phyloP scores from a whole-genome alignment of 2,113 vertebrate genomes.

The Prietella phreatophila region DNA sequence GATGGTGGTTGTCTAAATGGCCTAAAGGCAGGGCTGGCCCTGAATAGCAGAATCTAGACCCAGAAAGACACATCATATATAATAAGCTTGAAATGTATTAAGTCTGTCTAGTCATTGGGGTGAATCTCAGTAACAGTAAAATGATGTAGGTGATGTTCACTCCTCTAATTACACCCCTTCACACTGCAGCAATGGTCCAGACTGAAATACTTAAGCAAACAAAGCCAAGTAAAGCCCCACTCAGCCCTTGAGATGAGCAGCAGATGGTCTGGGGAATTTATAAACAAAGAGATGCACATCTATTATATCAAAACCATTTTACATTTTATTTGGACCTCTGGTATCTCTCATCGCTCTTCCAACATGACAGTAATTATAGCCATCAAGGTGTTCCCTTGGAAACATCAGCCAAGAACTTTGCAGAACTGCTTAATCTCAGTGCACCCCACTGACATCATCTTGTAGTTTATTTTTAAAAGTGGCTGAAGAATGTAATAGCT shows the following conservation, averaged over 20 bases:
- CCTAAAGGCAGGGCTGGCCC: background rate
- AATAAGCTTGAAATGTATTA: background rate
- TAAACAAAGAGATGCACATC: slow-evolving; percentile 92
- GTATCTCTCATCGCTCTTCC: slow-evolving; percentile 87
- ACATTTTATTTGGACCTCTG: slow-evolving; percentile 97
- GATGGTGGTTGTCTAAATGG: background rate
- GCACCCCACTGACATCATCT: slow-evolving; percentile 80
- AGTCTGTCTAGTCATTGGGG: slow-evolving; percentile 19
- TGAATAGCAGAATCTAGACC: background rate
- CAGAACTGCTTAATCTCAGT: slow-evolving; percentile 80
- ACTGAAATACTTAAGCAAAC: slow-evolving; percentile 41
- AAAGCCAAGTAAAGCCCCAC: slow-evolving; percentile 64
- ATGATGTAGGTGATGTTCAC: slow-evolving; percentile 29
- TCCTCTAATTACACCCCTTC: slow-evolving; percentile 34
- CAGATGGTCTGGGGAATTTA: slow-evolving; percentile 88
- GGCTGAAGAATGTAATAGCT: slow-evolving; percentile 87
- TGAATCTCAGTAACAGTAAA: slow-evolving; percentile 22
- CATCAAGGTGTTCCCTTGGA: slow-evolving; percentile 90
- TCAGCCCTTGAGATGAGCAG: slow-evolving; percentile 80
- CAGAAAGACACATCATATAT: background rate
- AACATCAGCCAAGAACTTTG: slow-evolving; percentile 74
- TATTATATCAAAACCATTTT: slow-evolving; percentile 96
- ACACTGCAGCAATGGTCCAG: slow-evolving; percentile 29
- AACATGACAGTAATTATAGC: slow-evolving; percentile 96
- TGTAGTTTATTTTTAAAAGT: slow-evolving; percentile 87